Evolutionary conservation across 1,140 invertebrate genomes (phyloP).

Genomic region (Drosophila lini): DNA sequence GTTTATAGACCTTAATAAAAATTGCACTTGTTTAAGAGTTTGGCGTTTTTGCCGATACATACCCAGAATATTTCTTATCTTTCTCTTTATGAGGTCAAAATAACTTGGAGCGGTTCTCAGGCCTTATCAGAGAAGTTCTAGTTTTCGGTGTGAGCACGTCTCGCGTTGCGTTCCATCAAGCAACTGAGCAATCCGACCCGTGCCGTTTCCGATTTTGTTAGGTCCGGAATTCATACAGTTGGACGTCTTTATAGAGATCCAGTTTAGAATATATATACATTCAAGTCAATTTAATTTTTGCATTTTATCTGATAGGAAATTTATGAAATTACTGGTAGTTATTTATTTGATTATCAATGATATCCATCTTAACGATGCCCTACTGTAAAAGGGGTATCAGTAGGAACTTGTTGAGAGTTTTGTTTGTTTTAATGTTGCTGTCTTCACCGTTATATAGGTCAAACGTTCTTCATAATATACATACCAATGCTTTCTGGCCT

Average conservation of each 20-base stretch:
- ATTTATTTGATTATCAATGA: no score
- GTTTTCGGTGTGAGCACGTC: slow-evolving; percentile 56
- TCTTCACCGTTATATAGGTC: slow-evolving; percentile 16
- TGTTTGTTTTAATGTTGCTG: slow-evolving; percentile 25
- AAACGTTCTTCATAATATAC: slow-evolving; percentile 14
- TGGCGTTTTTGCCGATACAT: slow-evolving; percentile 23
- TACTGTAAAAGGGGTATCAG: slow-evolving; percentile 22
- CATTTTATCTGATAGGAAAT: background rate
- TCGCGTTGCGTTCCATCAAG: slow-evolving; percentile 52
- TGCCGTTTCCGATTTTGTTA: slow-evolving; percentile 69
- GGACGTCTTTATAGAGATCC: slow-evolving; percentile 3
- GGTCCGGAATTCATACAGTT: slow-evolving; percentile 38
- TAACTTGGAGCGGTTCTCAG: slow-evolving; percentile 15
- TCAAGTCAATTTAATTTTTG: background rate
- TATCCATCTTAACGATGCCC: background rate
- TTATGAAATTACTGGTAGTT: no score
- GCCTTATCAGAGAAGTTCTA: slow-evolving; percentile 45
- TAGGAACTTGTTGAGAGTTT: slow-evolving; percentile 22
- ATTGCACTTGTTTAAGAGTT: slow-evolving; percentile 14
- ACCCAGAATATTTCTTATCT: slow-evolving; percentile 50
- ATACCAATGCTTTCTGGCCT: background rate
- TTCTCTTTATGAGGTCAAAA: slow-evolving; percentile 54
- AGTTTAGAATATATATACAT: background rate
- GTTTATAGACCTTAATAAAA: background rate
- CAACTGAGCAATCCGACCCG: slow-evolving; percentile 51